Percentiles rank a stretch among this genome's conserved stretches.
These are phyloP conservation scores for Pyrgus malvae DNA, from an alignment of 2,888 invertebrate genomes.

Conservation along the genomic window DNA sequence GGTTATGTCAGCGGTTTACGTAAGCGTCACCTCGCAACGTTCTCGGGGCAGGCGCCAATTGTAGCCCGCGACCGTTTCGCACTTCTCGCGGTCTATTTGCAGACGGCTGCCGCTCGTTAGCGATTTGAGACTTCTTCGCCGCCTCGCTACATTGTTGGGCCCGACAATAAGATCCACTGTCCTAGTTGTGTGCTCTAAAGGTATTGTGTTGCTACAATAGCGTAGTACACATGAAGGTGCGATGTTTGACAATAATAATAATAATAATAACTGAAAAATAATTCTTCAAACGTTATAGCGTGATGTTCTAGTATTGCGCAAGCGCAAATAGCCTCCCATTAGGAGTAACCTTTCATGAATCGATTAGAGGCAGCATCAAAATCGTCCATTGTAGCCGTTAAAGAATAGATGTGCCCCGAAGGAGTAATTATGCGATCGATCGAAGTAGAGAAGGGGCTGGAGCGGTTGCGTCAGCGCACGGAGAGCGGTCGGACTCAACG, in stretches of 20 bases:
- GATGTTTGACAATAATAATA: too few species aligned
- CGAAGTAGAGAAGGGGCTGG: slow-evolving; percentile 73
- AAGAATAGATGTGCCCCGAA: slow-evolving; percentile 75
- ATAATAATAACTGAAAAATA: too few species aligned
- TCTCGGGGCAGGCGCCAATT: slow-evolving; percentile 69
- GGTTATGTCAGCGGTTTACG: slow-evolving; percentile 80
- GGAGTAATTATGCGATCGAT: slow-evolving; percentile 74
- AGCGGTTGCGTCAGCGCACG: slow-evolving; percentile 73
- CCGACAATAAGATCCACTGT: slow-evolving; percentile 10
- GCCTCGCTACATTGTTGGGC: slow-evolving; percentile 17
- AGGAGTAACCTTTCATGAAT: slow-evolving; percentile 72
- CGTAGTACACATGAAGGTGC: not conserved
- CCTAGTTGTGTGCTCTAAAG: not conserved
- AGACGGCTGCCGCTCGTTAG: slow-evolving; percentile 62
- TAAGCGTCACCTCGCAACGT: slow-evolving; percentile 77
- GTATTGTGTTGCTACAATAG: not conserved
- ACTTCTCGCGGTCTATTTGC: slow-evolving; percentile 74
- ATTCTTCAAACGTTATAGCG: too few species aligned
- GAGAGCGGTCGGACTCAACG: slow-evolving; percentile 78
- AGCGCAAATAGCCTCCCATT: slow-evolving; percentile 57
- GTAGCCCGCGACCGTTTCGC: slow-evolving; percentile 71
- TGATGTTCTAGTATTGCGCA: slow-evolving; percentile 46
- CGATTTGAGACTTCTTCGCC: slow-evolving; percentile 44
- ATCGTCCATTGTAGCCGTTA: slow-evolving; percentile 63
- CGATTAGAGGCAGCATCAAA: slow-evolving; percentile 56